Evolutionary conservation across 2,113 vertebrate species (phyloP), one percentile per base, ranked within the genome.

Genomic region (Micromys minutus): DNA sequence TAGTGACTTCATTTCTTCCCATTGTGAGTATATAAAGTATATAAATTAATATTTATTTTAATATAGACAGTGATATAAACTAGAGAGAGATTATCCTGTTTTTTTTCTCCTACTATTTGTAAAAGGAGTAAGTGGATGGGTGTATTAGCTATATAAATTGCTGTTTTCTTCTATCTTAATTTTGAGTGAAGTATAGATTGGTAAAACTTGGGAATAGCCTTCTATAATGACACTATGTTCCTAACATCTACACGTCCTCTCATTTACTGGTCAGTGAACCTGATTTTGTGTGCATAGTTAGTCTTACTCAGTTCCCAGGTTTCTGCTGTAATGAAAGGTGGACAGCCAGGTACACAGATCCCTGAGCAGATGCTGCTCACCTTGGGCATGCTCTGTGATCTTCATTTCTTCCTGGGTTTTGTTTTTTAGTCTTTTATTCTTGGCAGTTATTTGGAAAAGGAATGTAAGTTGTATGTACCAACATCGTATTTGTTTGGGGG

Each of bases 121-220:
- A 79, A 80, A 75, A 21, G 69, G 31, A 47, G 21, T 72, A 42
- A 93, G 12, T 57, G 22, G 45, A 11, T 52, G 29, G 7, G 7
- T 75, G 57, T 50, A 50, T 42, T 67, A 16, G 50, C 24, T 77
- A 12, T 94, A 67, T 72, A 42, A 39, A 65, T 79, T 85, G 75
- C 84, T 93, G 75, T 95, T n/a, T 94, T 15, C 74, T 31, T 42
- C 0, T 93, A 7, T 52, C 67, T 55, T 92, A 75, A 92, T 86
- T 96, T 95, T 92, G 50, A 90, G 34, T 71, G 76, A 72, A 26
- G 22, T 59, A 45, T 63, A 77, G 84, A 42, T 61, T 92, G 84
- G 15, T 87, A 75, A 75, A 79, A 52, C 39, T 65, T 39, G 75
- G 7, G 29, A 77, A 47, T 7, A 61, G 13, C 57, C 76, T 83